Evolutionary conservation across 2,888 invertebrate genomes (phyloP), one percentile per base, ranked within the genome.

Genomic region (Cerastis leucographa): DNA sequence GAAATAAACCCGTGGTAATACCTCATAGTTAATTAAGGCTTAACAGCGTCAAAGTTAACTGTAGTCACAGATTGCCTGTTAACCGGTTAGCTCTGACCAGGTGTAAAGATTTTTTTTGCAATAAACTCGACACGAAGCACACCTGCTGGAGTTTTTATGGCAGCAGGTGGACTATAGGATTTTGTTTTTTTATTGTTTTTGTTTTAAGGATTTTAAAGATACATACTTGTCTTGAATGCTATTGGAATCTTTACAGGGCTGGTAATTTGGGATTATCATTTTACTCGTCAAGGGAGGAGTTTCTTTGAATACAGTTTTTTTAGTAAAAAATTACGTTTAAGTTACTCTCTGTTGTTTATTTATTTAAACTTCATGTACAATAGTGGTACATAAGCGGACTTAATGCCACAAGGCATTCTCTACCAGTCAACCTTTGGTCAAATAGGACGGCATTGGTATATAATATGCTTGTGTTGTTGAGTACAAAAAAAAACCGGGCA

Each of bases 11-110:
- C 25, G 19, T 40, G n/a, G 59, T 40, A 35, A 70, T 64, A 49
- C 46, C 46, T n/a, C 12, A 54, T 67, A 83, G 49, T 67, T 85
- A 85, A 81, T 85, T 69, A 61, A 62, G 19, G 40, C 72, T 72
- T 75, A 82, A 76, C 29, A 72, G 44, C 72, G 25, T 67, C 51
- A 67, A 81, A 81, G 82, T 81, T 85, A 83, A 85, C 83, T 85
- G 85, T 83, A 64, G 40, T 40, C 59, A 67, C 65, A 76, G 85
- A 83, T 85, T 83, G 68, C 42, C 9, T 6, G n/a, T 56, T 46
- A 83, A 84, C 84, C 84, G 80, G 84, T 83, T 74, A 40, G 14
- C 2, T 40, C 22, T 72, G 35, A 71, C 86, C 84, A 84, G 84
- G 83, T 84, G 84, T 66, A 61, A 70, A 42, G 29, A 44, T 61